Conservation (phyloP, 2,113 vertebrate species). For the Myotis brandtii region DNA sequence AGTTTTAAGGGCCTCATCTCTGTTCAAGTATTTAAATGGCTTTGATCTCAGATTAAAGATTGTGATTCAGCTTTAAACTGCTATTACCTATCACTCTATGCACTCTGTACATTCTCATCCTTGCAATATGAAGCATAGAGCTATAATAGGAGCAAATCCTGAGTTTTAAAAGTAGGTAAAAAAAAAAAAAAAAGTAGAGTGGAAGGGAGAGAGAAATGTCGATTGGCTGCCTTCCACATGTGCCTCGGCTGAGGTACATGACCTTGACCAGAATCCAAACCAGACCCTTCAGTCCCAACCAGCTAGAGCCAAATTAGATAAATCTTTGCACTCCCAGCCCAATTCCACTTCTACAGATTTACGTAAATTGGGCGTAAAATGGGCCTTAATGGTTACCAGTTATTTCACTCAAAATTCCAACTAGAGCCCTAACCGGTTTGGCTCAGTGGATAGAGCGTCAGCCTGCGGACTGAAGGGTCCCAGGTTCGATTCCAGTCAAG, state of each 20-base stretch:
- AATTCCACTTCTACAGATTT: neutral
- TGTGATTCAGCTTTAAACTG: neutral
- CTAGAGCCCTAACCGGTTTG: no score
- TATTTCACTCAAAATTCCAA: neutral
- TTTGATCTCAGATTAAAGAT: slow-evolving; percentile 45
- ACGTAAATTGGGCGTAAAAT: neutral
- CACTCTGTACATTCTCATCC: neutral
- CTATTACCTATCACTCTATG: neutral
- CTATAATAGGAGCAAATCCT: neutral
- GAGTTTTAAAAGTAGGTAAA: neutral
- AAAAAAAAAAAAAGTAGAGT: no score
- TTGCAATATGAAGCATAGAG: neutral
- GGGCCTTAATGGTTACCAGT: neutral
- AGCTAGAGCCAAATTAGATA: neutral
- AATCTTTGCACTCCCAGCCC: neutral
- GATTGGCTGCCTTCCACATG: no score
- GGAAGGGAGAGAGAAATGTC: no score
- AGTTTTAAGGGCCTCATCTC: neutral
- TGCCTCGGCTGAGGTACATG: no score
- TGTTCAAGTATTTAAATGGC: neutral
- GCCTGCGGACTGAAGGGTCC: no score
- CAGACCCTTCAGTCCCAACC: no score
- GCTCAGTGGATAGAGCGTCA: no score
- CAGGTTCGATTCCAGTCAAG: no score
- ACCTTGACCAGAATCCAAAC: no score